These are phyloP conservation scores for Sterrhoptilus dennistouni DNA, from an alignment of 2,113 vertebrate genomes.

Conservation along the genomic window DNA sequence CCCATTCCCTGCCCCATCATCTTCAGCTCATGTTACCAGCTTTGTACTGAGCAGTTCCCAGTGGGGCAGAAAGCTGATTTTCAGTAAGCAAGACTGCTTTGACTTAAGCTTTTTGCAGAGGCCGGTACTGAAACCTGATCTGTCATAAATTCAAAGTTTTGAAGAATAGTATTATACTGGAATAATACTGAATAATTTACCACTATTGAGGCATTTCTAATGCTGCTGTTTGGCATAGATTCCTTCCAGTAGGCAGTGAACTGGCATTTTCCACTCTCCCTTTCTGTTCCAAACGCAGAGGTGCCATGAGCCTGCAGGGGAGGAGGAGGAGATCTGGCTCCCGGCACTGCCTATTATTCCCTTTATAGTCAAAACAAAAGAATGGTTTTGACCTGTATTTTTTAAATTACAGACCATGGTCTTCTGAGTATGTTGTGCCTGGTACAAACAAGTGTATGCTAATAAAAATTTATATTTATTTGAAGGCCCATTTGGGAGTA, in stretches of 20 bases:
- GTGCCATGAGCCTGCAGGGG: not conserved
- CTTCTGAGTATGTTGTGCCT: not conserved
- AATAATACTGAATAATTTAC: not conserved
- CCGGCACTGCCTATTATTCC: not conserved
- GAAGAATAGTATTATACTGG: not conserved
- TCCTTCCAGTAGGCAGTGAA: not conserved
- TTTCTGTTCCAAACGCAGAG: not conserved
- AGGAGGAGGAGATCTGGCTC: not conserved
- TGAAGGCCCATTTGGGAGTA: not conserved
- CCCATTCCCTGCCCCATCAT: not conserved
- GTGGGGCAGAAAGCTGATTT: not conserved
- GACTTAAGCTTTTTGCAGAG: not conserved
- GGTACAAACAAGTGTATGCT: not conserved
- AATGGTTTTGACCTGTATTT: not conserved
- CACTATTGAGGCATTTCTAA: not conserved
- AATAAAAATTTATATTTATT: not conserved
- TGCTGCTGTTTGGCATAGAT: not conserved
- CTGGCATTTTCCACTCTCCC: not conserved
- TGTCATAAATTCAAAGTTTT: not conserved
- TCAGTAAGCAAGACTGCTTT: not conserved
- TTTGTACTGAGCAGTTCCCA: not conserved
- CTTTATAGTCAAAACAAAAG: not conserved
- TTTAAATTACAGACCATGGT: not conserved
- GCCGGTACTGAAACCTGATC: accelerated
- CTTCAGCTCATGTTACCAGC: not conserved